Evolutionary conservation across 2,888 invertebrate genomes (phyloP).

Genomic region (Dynastes grantii): DNA sequence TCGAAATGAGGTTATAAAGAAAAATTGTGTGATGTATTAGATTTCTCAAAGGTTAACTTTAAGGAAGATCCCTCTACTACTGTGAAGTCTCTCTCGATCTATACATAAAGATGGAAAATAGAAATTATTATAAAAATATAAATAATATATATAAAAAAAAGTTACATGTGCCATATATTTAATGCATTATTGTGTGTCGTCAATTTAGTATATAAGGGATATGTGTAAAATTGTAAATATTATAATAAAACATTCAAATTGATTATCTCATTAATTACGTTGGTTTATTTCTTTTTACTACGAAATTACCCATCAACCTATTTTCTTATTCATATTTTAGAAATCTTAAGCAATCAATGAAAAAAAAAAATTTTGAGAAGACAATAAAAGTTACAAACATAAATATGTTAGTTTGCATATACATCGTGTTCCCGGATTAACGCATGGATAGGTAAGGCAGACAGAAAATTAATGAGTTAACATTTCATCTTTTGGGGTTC

Average conservation of each 20-base stretch:
- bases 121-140: conserved; percentile 51
- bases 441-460: too few species aligned
- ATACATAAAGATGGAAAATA: conserved; percentile 46
- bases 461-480: too few species aligned
- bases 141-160: conserved; percentile 56
- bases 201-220: conserved; percentile 62
- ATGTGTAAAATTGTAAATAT: conserved; percentile 67
- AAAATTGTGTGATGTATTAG: neutral
- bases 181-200: conserved; percentile 66
- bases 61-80: conserved; percentile 41
- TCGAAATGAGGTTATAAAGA: neutral
- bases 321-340: too few species aligned
- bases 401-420: too few species aligned
- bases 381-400: too few species aligned
- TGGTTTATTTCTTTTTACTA: conserved; percentile 1
- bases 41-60: conserved; percentile 13
- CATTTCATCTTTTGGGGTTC: too few species aligned
- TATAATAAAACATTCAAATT: conserved; percentile 59
- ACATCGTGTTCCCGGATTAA: too few species aligned
- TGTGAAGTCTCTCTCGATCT: conserved; percentile 32
- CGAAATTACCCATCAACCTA: too few species aligned
- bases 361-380: too few species aligned
- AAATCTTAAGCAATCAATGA: too few species aligned
- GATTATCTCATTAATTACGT: conserved; percentile 42
- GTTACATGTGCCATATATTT: conserved; percentile 66